Base-by-base conservation (phyloP, 1,140 invertebrate species). In the Euura lappo region DNA sequence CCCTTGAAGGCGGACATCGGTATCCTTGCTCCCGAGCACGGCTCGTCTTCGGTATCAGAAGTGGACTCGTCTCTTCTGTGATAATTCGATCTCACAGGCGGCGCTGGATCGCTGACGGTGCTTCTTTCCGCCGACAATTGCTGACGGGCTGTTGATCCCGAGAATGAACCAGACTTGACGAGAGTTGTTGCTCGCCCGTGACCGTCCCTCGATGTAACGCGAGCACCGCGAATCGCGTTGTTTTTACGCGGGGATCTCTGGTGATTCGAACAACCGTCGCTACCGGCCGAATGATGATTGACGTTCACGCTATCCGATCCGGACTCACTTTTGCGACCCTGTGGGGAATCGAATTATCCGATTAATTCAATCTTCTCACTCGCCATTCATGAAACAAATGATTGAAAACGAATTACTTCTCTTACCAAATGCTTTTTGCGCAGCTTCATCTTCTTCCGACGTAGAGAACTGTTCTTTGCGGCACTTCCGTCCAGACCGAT, bases 101-200 rank as follows among this genome's bases (percentile, higher is more conserved):
- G 89, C 51, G 91, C 88, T 0, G 91, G 90, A 80, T 92, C 91
- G 76, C 90, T 92, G 3, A 89, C 89, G 2, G 89, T 90, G 71
- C 89, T 89, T 73, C 89, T 86, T 73, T 93, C 91, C 45, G 86
- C 88, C 13, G 79, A 76, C 8, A 84, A 76, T 45, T 89, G 89
- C 72, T 89, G 89, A n/a, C 87, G 88, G 71, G 87, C 88, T 44
- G 88, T 82, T 79, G 88, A 85, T 8, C 91, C 92, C 60, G 92
- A 92, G 81, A 93, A 93, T 7, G 92, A 92, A 28, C 89, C 89
- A 0, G 91, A 92, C 81, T 93, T 93, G 4, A 91, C 90, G n/a
- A 93, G 83, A 45, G 78, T 84, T 70, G 82, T 83, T 43, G 81
- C 69, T 72, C 78, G 77, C 71, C 81, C 75, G 67, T 80, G 76